Evolutionary conservation across 1,140 invertebrate genomes (phyloP).

Genomic region (Conus betulinus): DNA sequence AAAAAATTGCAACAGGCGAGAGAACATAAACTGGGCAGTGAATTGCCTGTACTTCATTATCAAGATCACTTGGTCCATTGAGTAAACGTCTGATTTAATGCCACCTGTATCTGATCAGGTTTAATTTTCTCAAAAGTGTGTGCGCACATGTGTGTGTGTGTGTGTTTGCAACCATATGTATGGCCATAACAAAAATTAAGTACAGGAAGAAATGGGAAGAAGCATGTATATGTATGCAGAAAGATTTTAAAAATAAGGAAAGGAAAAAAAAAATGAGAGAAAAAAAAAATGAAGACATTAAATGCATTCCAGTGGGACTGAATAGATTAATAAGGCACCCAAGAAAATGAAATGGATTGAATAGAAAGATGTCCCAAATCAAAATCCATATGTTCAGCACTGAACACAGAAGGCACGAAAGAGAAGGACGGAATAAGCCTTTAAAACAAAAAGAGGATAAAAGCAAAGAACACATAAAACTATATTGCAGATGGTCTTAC

Average conservation of each 20-base stretch:
- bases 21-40: no score
- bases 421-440: neutral
- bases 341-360: neutral
- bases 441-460: neutral
- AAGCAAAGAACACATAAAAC: neutral
- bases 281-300: neutral
- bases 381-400: neutral
- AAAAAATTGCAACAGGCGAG: no score
- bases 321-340: neutral
- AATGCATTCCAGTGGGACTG: neutral
- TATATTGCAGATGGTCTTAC: neutral
- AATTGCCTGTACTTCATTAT: no score
- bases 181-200: neutral
- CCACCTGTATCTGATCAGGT: no score
- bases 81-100: no score
- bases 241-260: neutral
- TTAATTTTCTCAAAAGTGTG: no score
- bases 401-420: neutral
- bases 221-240: neutral
- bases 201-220: neutral
- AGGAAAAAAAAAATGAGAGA: neutral
- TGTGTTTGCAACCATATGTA: no score
- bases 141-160: no score
- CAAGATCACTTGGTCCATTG: no score
- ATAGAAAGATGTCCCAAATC: neutral